phyloP scores from a whole-genome alignment of 2,113 vertebrate genomes.

The Hyperopisus bebe region DNA sequence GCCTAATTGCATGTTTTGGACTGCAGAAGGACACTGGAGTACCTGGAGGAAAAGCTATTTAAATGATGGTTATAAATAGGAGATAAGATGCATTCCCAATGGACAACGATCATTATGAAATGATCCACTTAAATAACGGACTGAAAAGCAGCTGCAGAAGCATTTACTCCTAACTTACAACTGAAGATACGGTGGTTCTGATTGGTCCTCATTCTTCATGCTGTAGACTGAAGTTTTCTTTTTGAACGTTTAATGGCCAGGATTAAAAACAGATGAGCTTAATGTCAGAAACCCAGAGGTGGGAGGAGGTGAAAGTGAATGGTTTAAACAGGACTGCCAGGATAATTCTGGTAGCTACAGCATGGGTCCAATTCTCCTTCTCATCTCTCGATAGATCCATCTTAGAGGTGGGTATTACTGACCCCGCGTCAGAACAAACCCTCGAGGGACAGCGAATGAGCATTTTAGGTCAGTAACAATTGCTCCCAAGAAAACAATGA shows the following conservation, averaged over 20 bases:
- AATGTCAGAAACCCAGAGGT: not conserved
- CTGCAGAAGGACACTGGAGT: not conserved
- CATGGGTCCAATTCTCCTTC: not conserved
- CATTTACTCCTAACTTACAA: not conserved
- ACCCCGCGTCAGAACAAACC: not conserved
- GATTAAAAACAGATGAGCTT: not conserved
- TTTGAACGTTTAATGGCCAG: not conserved
- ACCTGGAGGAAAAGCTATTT: not conserved
- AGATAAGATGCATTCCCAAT: not conserved
- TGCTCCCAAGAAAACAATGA: not conserved
- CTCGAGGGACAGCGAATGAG: not conserved
- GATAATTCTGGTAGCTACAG: not conserved
- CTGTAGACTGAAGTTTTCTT: not conserved
- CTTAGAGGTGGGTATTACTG: not conserved
- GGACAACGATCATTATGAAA: not conserved
- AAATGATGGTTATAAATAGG: not conserved
- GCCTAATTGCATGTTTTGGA: not conserved
- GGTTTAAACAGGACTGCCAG: not conserved
- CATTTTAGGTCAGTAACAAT: constrained; percentile 3
- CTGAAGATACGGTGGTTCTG: not conserved
- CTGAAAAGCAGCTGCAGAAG: not conserved
- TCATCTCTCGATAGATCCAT: not conserved
- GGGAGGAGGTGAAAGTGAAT: not conserved
- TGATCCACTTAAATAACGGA: not conserved
- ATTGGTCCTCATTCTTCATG: not conserved